These are phyloP conservation scores for Bellardia pandia DNA, from an alignment of 2,888 invertebrate species.

Conservation along the genomic window DNA sequence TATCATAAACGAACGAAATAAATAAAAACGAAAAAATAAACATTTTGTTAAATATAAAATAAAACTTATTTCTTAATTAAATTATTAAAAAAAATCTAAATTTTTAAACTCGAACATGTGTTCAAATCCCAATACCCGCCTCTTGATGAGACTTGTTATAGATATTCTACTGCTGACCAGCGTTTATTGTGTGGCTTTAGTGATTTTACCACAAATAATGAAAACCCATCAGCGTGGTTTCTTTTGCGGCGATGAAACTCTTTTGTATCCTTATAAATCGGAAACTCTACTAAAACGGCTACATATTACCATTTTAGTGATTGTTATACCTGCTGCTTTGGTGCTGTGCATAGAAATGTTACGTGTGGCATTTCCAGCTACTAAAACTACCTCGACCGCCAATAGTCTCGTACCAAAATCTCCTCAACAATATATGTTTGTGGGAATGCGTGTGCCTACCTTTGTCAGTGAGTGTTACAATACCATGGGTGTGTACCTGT, in stretches of 20 bases:
- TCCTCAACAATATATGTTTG: slow-evolving; percentile 77
- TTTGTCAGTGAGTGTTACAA: slow-evolving; percentile 81
- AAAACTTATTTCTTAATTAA: background rate
- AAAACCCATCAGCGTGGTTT: slow-evolving; percentile 88
- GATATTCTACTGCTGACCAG: slow-evolving; percentile 78
- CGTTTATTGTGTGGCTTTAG: slow-evolving; percentile 77
- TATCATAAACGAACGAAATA: background rate
- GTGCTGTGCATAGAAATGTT: slow-evolving; percentile 79
- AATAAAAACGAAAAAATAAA: background rate
- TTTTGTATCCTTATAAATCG: slow-evolving; percentile 89
- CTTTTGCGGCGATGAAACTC: slow-evolving; percentile 96
- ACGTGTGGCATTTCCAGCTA: slow-evolving; percentile 76
- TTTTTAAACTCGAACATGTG: slow-evolving; percentile 75
- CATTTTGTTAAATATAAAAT: background rate
- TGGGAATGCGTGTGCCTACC: slow-evolving; percentile 78
- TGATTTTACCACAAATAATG: slow-evolving; percentile 77
- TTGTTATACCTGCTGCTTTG: slow-evolving; percentile 78
- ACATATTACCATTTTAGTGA: slow-evolving; percentile 78
- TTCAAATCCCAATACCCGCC: slow-evolving; percentile 79
- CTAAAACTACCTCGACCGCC: slow-evolving; percentile 19
- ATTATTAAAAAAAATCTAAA: background rate
- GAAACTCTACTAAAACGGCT: slow-evolving; percentile 76
- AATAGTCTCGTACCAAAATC: slow-evolving; percentile 66
- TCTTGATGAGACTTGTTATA: slow-evolving; percentile 78
- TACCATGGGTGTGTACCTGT: slow-evolving; percentile 78